A percentile compares a stretch with the other conserved stretches of the same genome.
phyloP scores from a whole-genome alignment of 1,140 invertebrate genomes.

The Halictus rubicundus region DNA sequence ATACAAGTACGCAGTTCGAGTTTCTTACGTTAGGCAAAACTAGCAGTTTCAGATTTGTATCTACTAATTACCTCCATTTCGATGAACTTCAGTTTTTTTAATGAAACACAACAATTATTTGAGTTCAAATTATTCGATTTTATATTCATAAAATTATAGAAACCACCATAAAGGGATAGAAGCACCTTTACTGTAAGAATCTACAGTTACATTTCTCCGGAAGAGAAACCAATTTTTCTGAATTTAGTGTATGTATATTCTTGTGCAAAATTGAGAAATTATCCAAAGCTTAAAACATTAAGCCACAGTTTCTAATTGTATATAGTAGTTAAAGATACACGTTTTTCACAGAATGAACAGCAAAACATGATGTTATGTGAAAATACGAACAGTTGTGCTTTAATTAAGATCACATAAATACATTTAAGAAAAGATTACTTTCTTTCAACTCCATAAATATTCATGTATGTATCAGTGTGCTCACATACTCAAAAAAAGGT shows the following conservation, averaged over 20 bases:
- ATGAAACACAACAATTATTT: slow-evolving; percentile 65
- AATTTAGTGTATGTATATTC: slow-evolving; percentile 10
- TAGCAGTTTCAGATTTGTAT: slow-evolving; percentile 15
- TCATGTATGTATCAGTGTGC: slow-evolving; percentile 20
- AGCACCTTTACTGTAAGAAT: slow-evolving; percentile 6
- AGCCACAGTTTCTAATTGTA: background rate
- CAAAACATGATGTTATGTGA: background rate
- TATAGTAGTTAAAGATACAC: slow-evolving; percentile 4
- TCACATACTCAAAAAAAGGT: slow-evolving; percentile 14
- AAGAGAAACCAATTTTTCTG: slow-evolving; percentile 6
- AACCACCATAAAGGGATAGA: background rate
- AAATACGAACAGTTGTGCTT: slow-evolving; percentile 20
- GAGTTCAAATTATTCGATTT: slow-evolving; percentile 26
- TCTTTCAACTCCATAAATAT: background rate
- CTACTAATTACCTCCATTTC: slow-evolving; percentile 72
- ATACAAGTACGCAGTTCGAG: slow-evolving; percentile 1
- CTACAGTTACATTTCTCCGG: background rate
- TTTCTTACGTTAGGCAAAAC: slow-evolving; percentile 6
- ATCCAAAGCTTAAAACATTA: background rate
- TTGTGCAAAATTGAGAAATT: slow-evolving; percentile 1
- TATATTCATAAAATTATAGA: slow-evolving; percentile 6
- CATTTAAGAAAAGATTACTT: background rate
- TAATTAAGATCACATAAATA: slow-evolving; percentile 29
- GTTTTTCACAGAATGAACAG: background rate
- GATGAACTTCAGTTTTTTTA: slow-evolving; percentile 70